Percentiles rank a stretch among this genome's conserved stretches.
These are phyloP conservation scores for Drosophila ohnishii DNA, from an alignment of 1,140 invertebrate genomes.

Conservation along the genomic window DNA sequence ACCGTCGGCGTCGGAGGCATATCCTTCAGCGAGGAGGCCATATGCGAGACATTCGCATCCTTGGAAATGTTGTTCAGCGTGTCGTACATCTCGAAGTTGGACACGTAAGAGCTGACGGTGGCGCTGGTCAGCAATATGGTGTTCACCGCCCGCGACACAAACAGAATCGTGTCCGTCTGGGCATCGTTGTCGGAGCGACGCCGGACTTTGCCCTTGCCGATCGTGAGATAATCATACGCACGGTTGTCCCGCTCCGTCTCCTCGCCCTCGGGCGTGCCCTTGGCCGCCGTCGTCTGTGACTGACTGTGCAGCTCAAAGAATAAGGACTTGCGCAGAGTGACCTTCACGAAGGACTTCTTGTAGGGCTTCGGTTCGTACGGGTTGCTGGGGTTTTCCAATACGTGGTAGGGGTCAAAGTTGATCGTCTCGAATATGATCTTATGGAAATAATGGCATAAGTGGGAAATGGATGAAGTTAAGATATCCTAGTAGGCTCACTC, in stretches of 20 bases:
- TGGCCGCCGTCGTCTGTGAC: conserved; percentile 85
- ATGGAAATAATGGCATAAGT: not conserved
- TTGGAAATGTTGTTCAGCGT: conserved; percentile 68
- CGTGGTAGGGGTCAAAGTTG: conserved; percentile 27
- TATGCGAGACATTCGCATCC: not conserved
- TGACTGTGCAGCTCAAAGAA: conserved; percentile 87
- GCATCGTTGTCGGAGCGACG: conserved; percentile 87
- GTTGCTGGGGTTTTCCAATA: not conserved
- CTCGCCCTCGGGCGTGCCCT: conserved; percentile 84
- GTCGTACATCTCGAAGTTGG: conserved; percentile 89
- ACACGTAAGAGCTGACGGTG: conserved; percentile 86
- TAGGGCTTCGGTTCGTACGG: conserved; percentile 15
- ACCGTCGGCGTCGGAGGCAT: not conserved
- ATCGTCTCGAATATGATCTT: conserved; percentile 61
- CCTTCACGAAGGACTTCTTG: conserved; percentile 82
- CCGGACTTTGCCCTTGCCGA: conserved; percentile 86
- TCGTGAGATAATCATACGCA: conserved; percentile 87
- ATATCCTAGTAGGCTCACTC: conserved; percentile 23
- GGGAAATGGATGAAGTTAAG: too few relatives aligned
- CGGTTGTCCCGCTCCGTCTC: conserved; percentile 86
- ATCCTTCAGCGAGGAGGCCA: not conserved
- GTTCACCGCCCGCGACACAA: conserved; percentile 86
- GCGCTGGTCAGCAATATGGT: conserved; percentile 83
- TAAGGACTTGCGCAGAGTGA: conserved; percentile 87
- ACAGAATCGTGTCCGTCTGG: conserved; percentile 86